Evolutionary conservation across 1,140 invertebrate genomes (phyloP).

Genomic region (Drusus annulatus): DNA sequence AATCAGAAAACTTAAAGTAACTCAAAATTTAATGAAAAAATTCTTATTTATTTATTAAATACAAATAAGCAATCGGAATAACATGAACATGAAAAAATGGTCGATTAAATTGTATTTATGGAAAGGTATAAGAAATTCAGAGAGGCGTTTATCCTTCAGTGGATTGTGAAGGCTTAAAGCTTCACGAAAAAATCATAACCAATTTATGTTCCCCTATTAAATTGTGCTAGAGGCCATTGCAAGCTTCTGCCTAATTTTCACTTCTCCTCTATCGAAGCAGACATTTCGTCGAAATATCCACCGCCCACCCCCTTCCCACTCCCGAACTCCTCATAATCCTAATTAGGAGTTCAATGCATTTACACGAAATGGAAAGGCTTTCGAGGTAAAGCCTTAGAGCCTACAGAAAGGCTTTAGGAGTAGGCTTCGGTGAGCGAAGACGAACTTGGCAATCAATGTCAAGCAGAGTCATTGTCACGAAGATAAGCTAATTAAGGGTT

Average conservation of each 20-base stretch:
- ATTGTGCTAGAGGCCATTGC: neutral
- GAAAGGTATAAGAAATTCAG: no score
- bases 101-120: no score
- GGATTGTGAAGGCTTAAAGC: no score
- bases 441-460: slow-evolving; percentile 33
- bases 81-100: no score
- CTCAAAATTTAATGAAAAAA: no score
- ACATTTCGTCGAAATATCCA: slow-evolving; percentile 30
- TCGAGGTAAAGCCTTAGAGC: slow-evolving; percentile 17
- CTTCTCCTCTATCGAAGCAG: slow-evolving; percentile 16
- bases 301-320: neutral
- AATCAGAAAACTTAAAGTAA: no score
- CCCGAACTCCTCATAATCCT: slow-evolving; percentile 29
- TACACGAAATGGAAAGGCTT: slow-evolving; percentile 35
- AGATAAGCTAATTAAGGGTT: neutral
- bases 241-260: slow-evolving; percentile 17
- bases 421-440: neutral
- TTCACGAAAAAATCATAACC: no score
- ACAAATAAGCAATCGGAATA: no score
- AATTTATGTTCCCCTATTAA: no score
- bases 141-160: no score
- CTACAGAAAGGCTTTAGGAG: neutral
- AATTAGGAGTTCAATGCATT: slow-evolving; percentile 43
- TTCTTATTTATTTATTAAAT: no score
- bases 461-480: slow-evolving; percentile 22